Percentiles rank a stretch among this genome's conserved stretches.
phyloP scores from a whole-genome alignment of 1,140 invertebrate species.

The Scaptomyza pallida region DNA sequence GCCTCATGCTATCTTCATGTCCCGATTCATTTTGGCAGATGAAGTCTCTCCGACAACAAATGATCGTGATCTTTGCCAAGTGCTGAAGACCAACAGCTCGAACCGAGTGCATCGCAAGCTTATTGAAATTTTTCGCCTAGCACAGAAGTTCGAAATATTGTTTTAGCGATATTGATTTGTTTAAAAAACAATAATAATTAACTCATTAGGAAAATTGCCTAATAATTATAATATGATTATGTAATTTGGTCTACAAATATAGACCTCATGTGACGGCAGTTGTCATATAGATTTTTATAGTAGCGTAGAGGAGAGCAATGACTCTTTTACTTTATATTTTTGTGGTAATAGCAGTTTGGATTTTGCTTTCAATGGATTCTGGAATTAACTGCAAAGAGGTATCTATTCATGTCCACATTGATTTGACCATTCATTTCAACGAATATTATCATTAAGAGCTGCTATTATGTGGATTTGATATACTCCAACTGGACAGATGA shows the following conservation, averaged over 20 bases:
- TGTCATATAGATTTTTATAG: not conserved
- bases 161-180: slow-evolving; percentile 36
- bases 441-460: slow-evolving; percentile 34
- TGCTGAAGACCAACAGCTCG: slow-evolving; percentile 47
- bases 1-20: slow-evolving; percentile 74
- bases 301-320: slow-evolving; percentile 24
- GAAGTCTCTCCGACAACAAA: slow-evolving; percentile 27
- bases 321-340: not conserved
- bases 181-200: slow-evolving; percentile 22
- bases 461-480: slow-evolving; percentile 48
- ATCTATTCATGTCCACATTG: not conserved
- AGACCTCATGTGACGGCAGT: not conserved
- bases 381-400: slow-evolving; percentile 54
- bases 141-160: slow-evolving; percentile 59
- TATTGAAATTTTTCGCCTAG: slow-evolving; percentile 50
- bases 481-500: slow-evolving; percentile 69
- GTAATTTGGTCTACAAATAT: not conserved
- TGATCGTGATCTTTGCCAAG: slow-evolving; percentile 37
- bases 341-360: slow-evolving; percentile 9
- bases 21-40: slow-evolving; percentile 68
- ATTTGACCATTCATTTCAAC: not conserved
- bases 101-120: slow-evolving; percentile 51
- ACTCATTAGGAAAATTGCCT: slow-evolving; percentile 18
- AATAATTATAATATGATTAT: not conserved
- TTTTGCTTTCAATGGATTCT: slow-evolving; percentile 12